These are phyloP conservation scores for Tadarida brasiliensis DNA, from an alignment of 2,797 vertebrate species.

Conservation along the genomic window DNA sequence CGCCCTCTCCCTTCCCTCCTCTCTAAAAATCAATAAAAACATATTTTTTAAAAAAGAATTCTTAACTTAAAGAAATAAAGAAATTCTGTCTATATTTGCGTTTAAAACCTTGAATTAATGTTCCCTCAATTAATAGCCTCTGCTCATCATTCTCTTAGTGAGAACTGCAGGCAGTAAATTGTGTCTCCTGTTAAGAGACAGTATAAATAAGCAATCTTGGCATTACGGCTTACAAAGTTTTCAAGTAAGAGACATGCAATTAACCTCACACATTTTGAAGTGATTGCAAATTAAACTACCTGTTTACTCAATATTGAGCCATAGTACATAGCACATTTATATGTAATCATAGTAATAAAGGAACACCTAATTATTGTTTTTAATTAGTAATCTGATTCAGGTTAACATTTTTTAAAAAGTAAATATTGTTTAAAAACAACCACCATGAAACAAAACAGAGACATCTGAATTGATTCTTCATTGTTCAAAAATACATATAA, in stretches of 20 bases:
- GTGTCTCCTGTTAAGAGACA: background rate
- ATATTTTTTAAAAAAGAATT: too few relatives aligned
- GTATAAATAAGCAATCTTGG: background rate
- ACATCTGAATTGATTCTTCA: background rate
- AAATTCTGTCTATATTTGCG: too few relatives aligned
- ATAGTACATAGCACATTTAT: background rate
- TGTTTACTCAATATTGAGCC: conserved; percentile 30
- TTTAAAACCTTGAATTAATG: background rate
- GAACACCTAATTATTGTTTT: background rate
- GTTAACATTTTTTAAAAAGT: background rate
- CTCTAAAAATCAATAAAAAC: too few relatives aligned
- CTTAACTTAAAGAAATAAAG: too few relatives aligned
- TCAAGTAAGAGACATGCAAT: background rate
- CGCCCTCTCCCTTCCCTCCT: too few relatives aligned
- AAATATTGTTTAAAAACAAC: background rate
- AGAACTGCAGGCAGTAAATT: background rate
- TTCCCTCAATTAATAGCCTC: background rate
- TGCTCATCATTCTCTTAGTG: background rate
- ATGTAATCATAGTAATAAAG: conserved; percentile 33
- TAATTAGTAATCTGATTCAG: conserved; percentile 38
- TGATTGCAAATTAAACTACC: conserved; percentile 41
- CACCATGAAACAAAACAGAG: background rate
- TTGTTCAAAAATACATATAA: background rate
- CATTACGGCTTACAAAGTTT: background rate
- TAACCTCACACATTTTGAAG: conserved; percentile 8